Conservation (phyloP, 2,797 vertebrate species). For the Melanotaenia trifasciata region DNA sequence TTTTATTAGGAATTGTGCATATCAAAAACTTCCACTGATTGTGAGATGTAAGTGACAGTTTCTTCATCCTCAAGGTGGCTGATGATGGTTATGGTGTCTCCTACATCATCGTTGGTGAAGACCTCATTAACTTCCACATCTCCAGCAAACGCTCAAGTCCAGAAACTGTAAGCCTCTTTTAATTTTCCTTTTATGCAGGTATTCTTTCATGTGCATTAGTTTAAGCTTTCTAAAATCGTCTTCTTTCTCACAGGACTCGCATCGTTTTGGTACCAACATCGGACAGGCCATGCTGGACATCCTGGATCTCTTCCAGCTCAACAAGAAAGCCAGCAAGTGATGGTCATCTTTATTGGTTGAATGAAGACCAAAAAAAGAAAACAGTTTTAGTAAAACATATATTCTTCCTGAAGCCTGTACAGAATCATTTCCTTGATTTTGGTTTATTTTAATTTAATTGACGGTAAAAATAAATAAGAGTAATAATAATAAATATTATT, state of each 20-base stretch:
- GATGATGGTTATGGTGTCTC: conserved; percentile 98
- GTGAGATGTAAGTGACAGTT: not conserved
- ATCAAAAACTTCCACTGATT: not conserved
- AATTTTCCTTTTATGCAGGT: not conserved
- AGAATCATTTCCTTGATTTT: conserved; percentile 68
- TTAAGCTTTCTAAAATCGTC: not conserved
- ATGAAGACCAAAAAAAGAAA: conserved; percentile 18
- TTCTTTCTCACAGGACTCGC: conserved; percentile 87
- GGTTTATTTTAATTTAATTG: conserved; percentile 73
- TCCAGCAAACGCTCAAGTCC: conserved; percentile 94
- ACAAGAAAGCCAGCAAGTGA: conserved; percentile 81
- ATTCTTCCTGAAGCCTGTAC: conserved; percentile 73
- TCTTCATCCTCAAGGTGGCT: conserved; percentile 86
- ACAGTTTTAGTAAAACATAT: conserved; percentile 46
- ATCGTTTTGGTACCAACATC: conserved; percentile 92
- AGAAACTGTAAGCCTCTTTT: conserved; percentile 87
- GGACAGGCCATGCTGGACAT: conserved; percentile 90
- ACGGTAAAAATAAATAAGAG: conserved; percentile 45
- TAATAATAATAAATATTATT: conserved; percentile 19
- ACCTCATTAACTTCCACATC: conserved; percentile 93
- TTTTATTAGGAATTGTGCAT: not conserved
- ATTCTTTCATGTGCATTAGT: not conserved
- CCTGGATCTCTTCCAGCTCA: conserved; percentile 83
- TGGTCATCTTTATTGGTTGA: conserved; percentile 1
- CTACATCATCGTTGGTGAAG: conserved; percentile 92